Evolutionary conservation across 2,797 vertebrate species (phyloP), one percentile per base, ranked within the genome.

Genomic region (Carcharodon carcharias): DNA sequence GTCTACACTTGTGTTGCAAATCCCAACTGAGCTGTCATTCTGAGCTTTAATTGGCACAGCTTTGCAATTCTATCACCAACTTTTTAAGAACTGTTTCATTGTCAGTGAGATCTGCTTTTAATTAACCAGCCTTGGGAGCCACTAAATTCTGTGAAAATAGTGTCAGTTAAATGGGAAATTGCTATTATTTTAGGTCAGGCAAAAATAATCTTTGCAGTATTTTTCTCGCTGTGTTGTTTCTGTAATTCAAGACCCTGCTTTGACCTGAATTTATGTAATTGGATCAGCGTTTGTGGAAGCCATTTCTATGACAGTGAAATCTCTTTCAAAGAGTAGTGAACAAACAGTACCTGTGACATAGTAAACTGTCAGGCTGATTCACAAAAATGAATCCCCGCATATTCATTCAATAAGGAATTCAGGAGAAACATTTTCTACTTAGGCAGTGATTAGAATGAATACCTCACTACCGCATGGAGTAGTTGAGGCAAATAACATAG

Each of bases 21-120:
- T 93, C 61, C 56, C 63, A 45, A 45, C 26, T 9, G 7, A 67
- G 50, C 91, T 65, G n/a, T 45, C 91, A 67, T 65, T 93, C 63
- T 65, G 63, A 93, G 91, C 18, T 67, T 23, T 93, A 93, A 67
- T 93, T 67, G 40, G 40, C 40, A n/a, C 61, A 67, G 63, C 67
- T 67, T 92, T 50, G 91, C 61, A 93, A 93, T 65, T 93, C 61
- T 45, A 26, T 93, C 91, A 65, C 63, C 40, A 45, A 93, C 61
- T 67, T 93, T 93, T 67, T 93, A 67, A 93, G n/a, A 45, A 67
- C n/a, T 67, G n/a, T 6, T 63, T 63, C 31, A 63, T 61, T n/a
- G 89, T 92, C 16, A 61, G n/a, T 45, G 61, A 40, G n/a, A 45
- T 35, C 9, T 65, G 35, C 16, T 40, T 63, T n/a, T 28, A 67